A percentile compares a stretch with the other conserved stretches of the same genome.
Evolutionary conservation across 2,888 invertebrate genomes (phyloP).

Genomic region (Hydrotaea cyrtoneurina): DNA sequence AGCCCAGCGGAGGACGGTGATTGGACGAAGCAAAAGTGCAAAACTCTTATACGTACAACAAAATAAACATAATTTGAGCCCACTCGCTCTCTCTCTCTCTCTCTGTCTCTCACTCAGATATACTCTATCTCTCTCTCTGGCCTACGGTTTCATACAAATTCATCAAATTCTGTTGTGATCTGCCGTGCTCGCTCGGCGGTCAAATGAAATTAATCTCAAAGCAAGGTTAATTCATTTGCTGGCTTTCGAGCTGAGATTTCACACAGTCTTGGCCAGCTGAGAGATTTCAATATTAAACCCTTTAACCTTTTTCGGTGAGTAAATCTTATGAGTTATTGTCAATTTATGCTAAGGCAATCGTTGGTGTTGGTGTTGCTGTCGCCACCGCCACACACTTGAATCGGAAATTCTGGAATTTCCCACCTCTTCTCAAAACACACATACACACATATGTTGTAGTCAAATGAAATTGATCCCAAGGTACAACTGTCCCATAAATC

Average conservation of each 20-base stretch:
- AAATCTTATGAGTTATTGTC: conserved; percentile 54
- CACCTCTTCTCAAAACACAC: neutral
- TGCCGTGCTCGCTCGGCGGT: neutral
- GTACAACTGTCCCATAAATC: conserved; percentile 67
- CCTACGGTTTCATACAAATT: neutral
- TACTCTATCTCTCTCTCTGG: conserved; percentile 4
- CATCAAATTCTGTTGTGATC: neutral
- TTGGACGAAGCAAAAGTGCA: neutral
- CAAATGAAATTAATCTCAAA: conserved; percentile 11
- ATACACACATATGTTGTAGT: conserved; percentile 2
- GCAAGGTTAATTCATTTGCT: conserved; percentile 31
- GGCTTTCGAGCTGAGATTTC: neutral
- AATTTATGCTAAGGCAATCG: conserved; percentile 31
- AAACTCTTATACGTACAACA: neutral
- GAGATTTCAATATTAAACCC: neutral
- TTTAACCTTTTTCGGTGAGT: neutral
- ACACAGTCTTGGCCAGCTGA: neutral
- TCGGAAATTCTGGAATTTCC: conserved; percentile 59
- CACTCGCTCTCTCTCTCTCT: too few relatives aligned
- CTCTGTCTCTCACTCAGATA: neutral
- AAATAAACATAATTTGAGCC: too few relatives aligned
- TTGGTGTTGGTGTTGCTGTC: too few relatives aligned
- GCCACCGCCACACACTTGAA: neutral
- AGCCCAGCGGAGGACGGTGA: neutral
- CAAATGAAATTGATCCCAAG: conserved; percentile 49